Evolutionary conservation across 2,113 vertebrate genomes (phyloP), one percentile per base, ranked within the genome.

Genomic region (Rhinoderma darwinii): DNA sequence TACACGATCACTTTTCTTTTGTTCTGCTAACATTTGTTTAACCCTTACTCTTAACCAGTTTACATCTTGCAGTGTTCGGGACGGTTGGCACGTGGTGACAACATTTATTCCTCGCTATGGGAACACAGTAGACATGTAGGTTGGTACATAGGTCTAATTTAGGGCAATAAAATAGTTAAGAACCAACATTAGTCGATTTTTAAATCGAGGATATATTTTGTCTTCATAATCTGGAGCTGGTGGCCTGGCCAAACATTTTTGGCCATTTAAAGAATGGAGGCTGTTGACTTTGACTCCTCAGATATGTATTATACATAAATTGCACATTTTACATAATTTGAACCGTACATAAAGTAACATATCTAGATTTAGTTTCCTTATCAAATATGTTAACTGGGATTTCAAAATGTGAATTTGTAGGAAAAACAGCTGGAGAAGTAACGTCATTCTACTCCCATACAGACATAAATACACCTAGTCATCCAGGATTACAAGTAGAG

Each of bases 1-100:
- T 59, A 51, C 41, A 51, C 22, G n/a, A 30, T 61, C 27, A 50
- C 37, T n/a, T 22, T 59, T 25, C 15, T 82, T 63, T 79, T 25
- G 25, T 39, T 59, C 17, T 82, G 59, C 14, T 44, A 82, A 44
- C 79, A 66, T 82, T 81, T 81, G 56, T 81, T 63, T 82, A 82
- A 82, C 39, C n/a, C 79, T 66, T 43, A 44, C 47, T 75, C 30
- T 44, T 82, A 87, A 75, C 78, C n/a, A 66, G 2, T 35, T 87
- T 54, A 63, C 66, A 59, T 43, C 35, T 27, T 50, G 20, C 43
- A 66, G n/a, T 12, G 6, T 44, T 44, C 4, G 9, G n/a, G 41
- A 63, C 25, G 47, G 78, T 79, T 79, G 68, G 18, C 14, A 59
- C 44, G 5, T 47, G 5, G 44, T 47, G 44, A 5, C 44, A 12